phyloP scores from a whole-genome alignment of 2,113 vertebrate species.

The Carollia perspicillata region DNA sequence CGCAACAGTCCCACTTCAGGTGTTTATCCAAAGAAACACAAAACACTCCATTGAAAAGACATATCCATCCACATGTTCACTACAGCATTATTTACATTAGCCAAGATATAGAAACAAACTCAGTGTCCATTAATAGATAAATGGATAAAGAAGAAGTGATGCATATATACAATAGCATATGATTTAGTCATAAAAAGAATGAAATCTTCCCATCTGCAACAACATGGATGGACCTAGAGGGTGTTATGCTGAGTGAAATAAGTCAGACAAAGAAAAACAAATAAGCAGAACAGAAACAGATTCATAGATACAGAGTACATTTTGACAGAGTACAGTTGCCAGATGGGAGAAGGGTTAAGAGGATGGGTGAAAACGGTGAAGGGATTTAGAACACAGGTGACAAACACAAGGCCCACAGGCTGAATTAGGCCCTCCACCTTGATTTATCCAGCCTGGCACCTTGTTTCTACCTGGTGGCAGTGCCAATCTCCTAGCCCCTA shows the following conservation, averaged over 20 bases:
- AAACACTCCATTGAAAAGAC: not conserved
- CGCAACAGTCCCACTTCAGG: not conserved
- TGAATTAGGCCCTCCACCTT: too few relatives aligned
- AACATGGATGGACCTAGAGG: not conserved
- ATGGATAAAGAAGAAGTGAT: not conserved
- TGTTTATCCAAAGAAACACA: not conserved
- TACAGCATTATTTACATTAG: not conserved
- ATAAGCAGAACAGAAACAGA: not conserved
- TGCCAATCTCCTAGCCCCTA: too few relatives aligned
- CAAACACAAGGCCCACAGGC: too few relatives aligned
- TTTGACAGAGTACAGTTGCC: not conserved
- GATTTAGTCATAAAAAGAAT: not conserved
- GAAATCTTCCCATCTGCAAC: not conserved
- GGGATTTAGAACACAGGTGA: not conserved
- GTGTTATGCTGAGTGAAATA: not conserved
- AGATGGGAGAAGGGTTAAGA: not conserved
- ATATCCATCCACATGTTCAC: not conserved
- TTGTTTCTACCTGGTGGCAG: too few relatives aligned
- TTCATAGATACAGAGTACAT: not conserved
- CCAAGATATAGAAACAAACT: not conserved
- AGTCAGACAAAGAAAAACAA: not conserved
- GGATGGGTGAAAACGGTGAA: not conserved
- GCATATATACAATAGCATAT: not conserved
- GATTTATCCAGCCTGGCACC: too few relatives aligned
- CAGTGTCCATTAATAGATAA: not conserved